These are phyloP conservation scores for Mus pahari DNA, from an alignment of 2,113 vertebrate species.

Conservation along the genomic window DNA sequence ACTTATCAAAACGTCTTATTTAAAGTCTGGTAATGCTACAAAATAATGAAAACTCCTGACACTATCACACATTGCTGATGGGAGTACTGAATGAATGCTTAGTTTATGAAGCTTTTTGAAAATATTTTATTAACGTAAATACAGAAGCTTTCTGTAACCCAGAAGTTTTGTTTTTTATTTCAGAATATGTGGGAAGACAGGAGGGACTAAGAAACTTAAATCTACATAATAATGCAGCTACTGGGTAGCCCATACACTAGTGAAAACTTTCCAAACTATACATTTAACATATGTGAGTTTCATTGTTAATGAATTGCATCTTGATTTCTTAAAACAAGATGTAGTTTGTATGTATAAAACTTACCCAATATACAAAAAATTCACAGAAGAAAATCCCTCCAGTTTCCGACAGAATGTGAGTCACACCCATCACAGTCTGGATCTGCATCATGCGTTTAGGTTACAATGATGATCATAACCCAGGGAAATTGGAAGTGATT, in stretches of 20 bases:
- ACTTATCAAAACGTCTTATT: not conserved
- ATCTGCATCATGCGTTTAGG: not conserved
- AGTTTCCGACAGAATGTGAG: not conserved
- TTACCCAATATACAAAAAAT: not conserved
- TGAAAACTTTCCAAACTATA: not conserved
- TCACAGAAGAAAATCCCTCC: not conserved
- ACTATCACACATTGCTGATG: not conserved
- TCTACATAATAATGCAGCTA: not conserved
- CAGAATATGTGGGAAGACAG: not conserved
- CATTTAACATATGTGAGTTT: not conserved
- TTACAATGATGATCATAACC: not conserved
- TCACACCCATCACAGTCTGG: not conserved
- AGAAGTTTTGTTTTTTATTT: not conserved
- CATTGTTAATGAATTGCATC: not conserved
- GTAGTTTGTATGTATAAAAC: not conserved
- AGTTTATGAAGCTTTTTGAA: not conserved
- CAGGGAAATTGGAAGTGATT: not conserved
- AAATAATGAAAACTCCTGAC: not conserved
- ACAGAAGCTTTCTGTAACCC: not conserved
- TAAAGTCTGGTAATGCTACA: not conserved
- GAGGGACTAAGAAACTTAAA: not conserved
- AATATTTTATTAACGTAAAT: constrained; percentile 14
- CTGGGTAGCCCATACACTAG: not conserved
- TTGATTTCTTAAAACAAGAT: not conserved
- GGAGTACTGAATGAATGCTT: not conserved